phyloP scores from a whole-genome alignment of 2,888 invertebrate genomes.

The Drosophila pseudotalamancana region DNA sequence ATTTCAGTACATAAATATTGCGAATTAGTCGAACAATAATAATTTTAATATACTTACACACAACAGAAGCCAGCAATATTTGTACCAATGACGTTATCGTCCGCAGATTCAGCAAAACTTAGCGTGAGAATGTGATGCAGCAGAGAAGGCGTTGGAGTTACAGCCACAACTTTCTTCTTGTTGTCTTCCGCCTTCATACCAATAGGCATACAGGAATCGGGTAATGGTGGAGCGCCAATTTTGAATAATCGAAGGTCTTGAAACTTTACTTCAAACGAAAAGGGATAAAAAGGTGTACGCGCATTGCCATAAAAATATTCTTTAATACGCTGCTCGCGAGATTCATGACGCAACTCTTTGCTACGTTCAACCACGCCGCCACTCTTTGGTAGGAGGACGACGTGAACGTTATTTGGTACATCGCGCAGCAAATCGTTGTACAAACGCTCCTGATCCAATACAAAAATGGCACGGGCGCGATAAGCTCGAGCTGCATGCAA shows the following conservation, averaged over 20 bases:
- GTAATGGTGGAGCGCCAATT: conserved; percentile 96
- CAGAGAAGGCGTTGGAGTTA: conserved; percentile 90
- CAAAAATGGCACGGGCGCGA: conserved; percentile 97
- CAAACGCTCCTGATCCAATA: conserved; percentile 97
- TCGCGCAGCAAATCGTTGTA: conserved; percentile 97
- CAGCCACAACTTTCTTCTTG: conserved; percentile 93
- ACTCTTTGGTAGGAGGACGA: conserved; percentile 96
- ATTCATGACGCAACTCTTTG: conserved; percentile 88
- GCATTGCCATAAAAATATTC: conserved; percentile 97
- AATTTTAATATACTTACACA: conserved; percentile 88
- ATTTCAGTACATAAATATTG: background rate
- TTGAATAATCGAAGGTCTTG: conserved; percentile 95
- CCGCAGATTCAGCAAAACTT: conserved; percentile 92
- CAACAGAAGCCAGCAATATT: conserved; percentile 96
- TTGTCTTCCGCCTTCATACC: conserved; percentile 97
- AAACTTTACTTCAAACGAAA: conserved; percentile 97
- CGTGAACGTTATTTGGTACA: conserved; percentile 96
- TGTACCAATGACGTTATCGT: conserved; percentile 93
- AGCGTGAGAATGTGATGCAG: conserved; percentile 95
- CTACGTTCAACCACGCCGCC: conserved; percentile 97
- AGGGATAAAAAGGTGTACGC: conserved; percentile 93
- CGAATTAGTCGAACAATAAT: background rate
- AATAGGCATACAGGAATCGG: conserved; percentile 97
- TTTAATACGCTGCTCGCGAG: conserved; percentile 91
- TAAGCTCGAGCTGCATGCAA: conserved; percentile 96